Percentiles rank a stretch among this genome's conserved stretches.
phyloP scores from a whole-genome alignment of 2,113 vertebrate species.

The Chaetops frenatus region DNA sequence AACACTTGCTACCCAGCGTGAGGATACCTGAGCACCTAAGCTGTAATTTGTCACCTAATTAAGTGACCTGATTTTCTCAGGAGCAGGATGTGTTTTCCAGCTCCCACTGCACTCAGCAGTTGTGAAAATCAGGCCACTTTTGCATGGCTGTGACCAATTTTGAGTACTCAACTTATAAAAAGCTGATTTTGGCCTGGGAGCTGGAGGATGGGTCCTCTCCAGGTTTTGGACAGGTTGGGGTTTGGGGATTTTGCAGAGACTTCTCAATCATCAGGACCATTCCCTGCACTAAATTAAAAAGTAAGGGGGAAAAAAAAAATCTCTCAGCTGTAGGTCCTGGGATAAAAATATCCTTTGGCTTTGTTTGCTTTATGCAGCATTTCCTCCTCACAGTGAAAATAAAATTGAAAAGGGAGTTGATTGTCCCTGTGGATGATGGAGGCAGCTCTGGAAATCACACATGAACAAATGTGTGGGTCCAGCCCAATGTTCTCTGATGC shows the following conservation, averaged over 20 bases:
- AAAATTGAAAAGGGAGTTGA: background rate
- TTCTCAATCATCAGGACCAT: background rate
- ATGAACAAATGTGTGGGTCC: background rate
- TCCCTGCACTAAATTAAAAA: background rate
- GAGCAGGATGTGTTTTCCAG: background rate
- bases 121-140: constrained; percentile 26
- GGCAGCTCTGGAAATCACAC: background rate
- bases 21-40: background rate
- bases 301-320: background rate
- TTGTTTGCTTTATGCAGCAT: background rate
- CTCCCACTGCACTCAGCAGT: constrained; percentile 38
- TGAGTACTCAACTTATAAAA: background rate
- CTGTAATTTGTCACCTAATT: background rate
- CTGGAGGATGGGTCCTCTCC: background rate
- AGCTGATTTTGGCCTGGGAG: background rate
- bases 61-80: constrained; percentile 35
- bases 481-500: background rate
- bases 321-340: background rate
- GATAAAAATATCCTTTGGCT: background rate
- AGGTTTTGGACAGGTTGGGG: background rate
- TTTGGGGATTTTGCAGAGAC: background rate
- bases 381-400: background rate
- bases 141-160: background rate
- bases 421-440: background rate
- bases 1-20: background rate